Evolutionary conservation across 2,797 vertebrate genomes (phyloP), one percentile per base, ranked within the genome.

Genomic region (Cyclopterus lumpus): DNA sequence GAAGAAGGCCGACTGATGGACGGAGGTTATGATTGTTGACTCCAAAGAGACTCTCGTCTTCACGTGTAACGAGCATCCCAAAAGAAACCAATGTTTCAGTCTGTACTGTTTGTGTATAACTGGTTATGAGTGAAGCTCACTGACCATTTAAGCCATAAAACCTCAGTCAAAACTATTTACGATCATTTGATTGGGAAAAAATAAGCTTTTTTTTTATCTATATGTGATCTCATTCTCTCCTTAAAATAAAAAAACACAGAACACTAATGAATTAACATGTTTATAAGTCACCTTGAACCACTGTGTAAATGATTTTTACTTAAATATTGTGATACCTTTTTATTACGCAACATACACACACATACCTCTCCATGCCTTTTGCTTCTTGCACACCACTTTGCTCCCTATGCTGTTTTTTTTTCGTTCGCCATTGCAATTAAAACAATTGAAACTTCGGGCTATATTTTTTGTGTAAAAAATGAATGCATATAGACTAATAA

Each of bases 1-100:
- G 88, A 92, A 79, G 60, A 96, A 96, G 85, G 64, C n/a, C 3
- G 63, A 86, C 67, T 96, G 88, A 96, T 10, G 6, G 58, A n/a
- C n/a, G 14, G 0, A 36, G 11, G 32, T 30, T 20, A 2, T 6
- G 16, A 59, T 44, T 30, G 4, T 36, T 40, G 28, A 70, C 48
- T 82, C 30, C 26, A 46, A 0, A 51, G 14, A 30, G 26, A 26
- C 49, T 2, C 16, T 18, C 42, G 18, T 6, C 16, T 44, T n/a
- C n/a, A n/a, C n/a, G n/a, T n/a, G n/a, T n/a, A n/a, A n/a, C n/a
- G n/a, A n/a, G n/a, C n/a, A 44, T 18, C 42, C 7, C 1, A 40
- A 40, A 48, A n/a, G 14, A 20, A 9, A 48, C n/a, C 20, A 3
- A n/a, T 8, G 11, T 20, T 63, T 55, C 26, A 51, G 20, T 15